phyloP scores from a whole-genome alignment of 2,888 invertebrate genomes.

The Eupithecia inturbata region DNA sequence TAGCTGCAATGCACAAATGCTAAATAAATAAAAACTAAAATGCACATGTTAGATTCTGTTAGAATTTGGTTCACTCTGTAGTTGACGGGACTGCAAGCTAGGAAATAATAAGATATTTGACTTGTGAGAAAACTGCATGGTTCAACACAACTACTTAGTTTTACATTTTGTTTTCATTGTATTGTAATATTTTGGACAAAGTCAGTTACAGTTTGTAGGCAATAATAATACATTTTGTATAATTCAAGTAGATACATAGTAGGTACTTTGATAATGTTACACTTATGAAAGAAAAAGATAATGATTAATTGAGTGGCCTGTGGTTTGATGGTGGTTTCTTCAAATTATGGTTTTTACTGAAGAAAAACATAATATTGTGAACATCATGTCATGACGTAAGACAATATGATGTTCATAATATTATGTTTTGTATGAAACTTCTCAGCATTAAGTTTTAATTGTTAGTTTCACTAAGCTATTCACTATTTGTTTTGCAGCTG shows the following conservation, averaged over 20 bases:
- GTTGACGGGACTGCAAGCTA: not conserved
- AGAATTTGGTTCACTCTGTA: not conserved
- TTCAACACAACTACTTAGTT: not conserved
- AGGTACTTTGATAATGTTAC: too few relatives aligned
- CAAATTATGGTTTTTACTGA: too few relatives aligned
- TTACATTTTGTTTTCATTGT: not conserved
- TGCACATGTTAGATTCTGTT: not conserved
- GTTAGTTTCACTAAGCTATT: not conserved
- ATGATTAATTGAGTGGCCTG: not conserved
- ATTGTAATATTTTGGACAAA: conserved; percentile 4
- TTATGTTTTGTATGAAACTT: too few relatives aligned
- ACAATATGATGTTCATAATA: too few relatives aligned
- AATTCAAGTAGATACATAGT: not conserved
- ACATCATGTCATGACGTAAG: too few relatives aligned
- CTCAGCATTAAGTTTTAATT: too few relatives aligned
- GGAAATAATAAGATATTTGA: not conserved
- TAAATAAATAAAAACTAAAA: too few relatives aligned
- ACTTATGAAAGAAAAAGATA: too few relatives aligned
- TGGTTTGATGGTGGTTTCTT: not conserved
- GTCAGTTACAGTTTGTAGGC: conserved; percentile 14
- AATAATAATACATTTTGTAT: not conserved
- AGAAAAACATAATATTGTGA: too few relatives aligned
- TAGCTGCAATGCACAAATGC: too few relatives aligned
- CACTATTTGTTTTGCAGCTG: conserved; percentile 81
- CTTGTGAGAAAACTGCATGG: not conserved